A percentile compares a stretch with the other conserved stretches of the same genome.
Evolutionary conservation across 2,113 vertebrate genomes (phyloP).

Genomic region (Esox niger): DNA sequence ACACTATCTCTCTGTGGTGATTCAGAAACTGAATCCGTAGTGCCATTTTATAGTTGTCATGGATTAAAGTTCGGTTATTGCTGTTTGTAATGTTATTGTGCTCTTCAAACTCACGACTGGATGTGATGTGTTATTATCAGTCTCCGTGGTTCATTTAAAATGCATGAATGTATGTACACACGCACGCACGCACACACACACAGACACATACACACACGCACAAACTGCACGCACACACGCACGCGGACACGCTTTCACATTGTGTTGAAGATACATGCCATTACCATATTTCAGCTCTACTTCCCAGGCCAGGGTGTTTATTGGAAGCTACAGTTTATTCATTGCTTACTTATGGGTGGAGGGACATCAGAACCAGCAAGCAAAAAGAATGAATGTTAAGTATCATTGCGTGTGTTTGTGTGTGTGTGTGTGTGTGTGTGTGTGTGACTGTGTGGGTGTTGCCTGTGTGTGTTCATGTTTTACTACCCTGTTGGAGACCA

Average conservation of each 20-base stretch:
- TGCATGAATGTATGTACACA: not conserved
- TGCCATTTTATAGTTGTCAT: conserved; percentile 49
- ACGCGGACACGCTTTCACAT: not conserved
- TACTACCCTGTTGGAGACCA: too few relatives aligned
- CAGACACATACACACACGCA: not conserved
- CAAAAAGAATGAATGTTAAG: conserved; percentile 60
- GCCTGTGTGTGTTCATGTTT: too few relatives aligned
- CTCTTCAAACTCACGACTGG: not conserved
- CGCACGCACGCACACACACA: conserved; percentile 2
- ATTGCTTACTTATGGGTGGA: conserved; percentile 63
- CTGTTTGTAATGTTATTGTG: conserved; percentile 54
- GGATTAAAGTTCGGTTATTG: conserved; percentile 60
- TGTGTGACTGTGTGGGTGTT: conserved; percentile 15
- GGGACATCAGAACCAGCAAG: conserved; percentile 49
- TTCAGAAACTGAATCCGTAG: conserved; percentile 55
- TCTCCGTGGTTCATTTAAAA: conserved; percentile 23
- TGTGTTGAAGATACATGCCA: not conserved
- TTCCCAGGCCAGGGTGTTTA: conserved; percentile 50
- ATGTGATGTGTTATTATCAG: conserved; percentile 4
- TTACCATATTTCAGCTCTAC: conserved; percentile 64
- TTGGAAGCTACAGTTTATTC: conserved; percentile 64
- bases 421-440: conserved; percentile 17
- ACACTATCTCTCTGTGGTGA: conserved; percentile 31
- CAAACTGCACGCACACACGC: conserved; percentile 2
- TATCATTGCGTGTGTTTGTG: conserved; percentile 9